Evolutionary conservation across 2,888 invertebrate species (phyloP), one percentile per base, ranked within the genome.

Genomic region (Bombyx huttoni): DNA sequence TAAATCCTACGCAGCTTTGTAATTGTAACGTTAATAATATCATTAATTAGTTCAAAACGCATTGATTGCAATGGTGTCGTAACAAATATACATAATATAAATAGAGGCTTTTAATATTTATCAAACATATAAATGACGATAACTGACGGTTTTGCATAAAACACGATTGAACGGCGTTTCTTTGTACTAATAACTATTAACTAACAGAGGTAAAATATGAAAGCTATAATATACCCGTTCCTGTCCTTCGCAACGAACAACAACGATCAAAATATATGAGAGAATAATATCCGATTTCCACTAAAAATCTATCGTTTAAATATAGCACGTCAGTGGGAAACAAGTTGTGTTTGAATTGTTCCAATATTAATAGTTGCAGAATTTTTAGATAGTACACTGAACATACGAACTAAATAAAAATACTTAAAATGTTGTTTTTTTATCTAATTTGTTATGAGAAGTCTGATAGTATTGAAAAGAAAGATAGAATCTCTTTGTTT

Each of bases 151-250:
- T 65, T 54, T 65, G 67, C 67, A 68, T 64, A 61, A 66, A 65
- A 67, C 9, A 10, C 40, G 40, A 40, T 40, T 40, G 40, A 40
- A 40, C 40, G 12, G 40, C 40, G 12, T 40, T 10, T 40, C 40
- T 40, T 76, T 77, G 75, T 76, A 78, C 75, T 77, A 75, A 70
- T 70, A 62, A 68, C 64, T 70, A 69, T 75, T 40, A 79, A 76
- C 64, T 71, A 78, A 77, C 80, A 77, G 66, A 80, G 71, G 68
- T 82, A 81, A 80, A 81, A 78, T 81, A 81, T 81, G 75, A 75
- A 82, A 78, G 75, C 81, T 81, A 78, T 70, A 69, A 69, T 72
- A 70, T 72, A 70, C 71, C 68, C 72, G 68, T 67, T 70, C 70
- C 70, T 68, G 70, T 67, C 68, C 68, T 70, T 73, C 71, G 73